Evolutionary conservation across 2,113 vertebrate genomes (phyloP), one percentile per base, ranked within the genome.

Genomic region (Oceanodroma tethys): DNA sequence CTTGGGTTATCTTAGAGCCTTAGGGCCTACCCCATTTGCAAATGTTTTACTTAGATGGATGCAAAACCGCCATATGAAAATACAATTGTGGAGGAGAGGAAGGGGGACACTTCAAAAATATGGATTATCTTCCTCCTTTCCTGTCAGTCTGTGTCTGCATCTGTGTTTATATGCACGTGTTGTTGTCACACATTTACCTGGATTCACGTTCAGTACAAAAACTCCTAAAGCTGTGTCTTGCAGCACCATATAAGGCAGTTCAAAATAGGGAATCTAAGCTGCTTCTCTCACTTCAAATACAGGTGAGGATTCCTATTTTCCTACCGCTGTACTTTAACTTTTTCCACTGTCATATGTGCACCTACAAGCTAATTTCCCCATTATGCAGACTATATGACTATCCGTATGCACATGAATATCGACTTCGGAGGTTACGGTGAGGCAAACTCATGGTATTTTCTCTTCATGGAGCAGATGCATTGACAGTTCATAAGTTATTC

Each of bases 11-110:
- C 72, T 62, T 11, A 67, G 79, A 95, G 88, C 88, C 92, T 96
- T 89, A 95, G 87, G 93, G 78, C 66, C 65, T 73, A 63, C 53
- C 65, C 70, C 29, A 73, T 91, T 96, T 97, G 93, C 94, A 93
- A 90, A 85, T 74, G 43, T 93, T 97, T 97, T 79, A 80, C 80
- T 93, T 91, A 89, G 93, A 93, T 75, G 78, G 88, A 83, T 94
- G 88, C 71, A 96, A 94, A 93, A 52, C 48, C 25, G 75, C 59
- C 67, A 65, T 50, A 82, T 8, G 20, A 86, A 96, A 93, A 88
- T 52, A 67, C 42, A 88, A 76, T 59, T 81, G 56, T 81, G 79
- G 50, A 79, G 52, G 20, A 67, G 29, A 92, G 67, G 40, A 50
- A 82, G 34, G 6, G 8, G 34, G 17, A 63, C 47, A 21, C 27